These are phyloP conservation scores for Eulemur albifrons DNA, from an alignment of 2,797 vertebrate genomes.

Conservation along the genomic window DNA sequence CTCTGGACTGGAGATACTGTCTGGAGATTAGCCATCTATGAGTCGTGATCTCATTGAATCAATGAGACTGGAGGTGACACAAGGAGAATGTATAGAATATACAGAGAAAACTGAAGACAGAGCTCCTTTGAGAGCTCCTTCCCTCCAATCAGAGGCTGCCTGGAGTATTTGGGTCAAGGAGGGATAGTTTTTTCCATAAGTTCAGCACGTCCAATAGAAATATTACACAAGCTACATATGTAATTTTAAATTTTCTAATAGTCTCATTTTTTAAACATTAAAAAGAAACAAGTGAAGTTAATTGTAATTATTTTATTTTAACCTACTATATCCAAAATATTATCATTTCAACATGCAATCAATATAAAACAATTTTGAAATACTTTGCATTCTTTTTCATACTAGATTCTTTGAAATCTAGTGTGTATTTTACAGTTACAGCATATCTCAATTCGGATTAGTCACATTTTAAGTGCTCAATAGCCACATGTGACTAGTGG, in stretches of 20 bases:
- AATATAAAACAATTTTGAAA: background rate
- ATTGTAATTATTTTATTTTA: slow-evolving; percentile 36
- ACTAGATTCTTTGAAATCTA: background rate
- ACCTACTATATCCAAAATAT: background rate
- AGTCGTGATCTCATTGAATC: background rate
- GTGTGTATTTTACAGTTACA: background rate
- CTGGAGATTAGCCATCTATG: background rate
- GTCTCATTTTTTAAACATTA: background rate
- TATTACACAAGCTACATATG: background rate
- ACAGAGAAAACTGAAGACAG: background rate
- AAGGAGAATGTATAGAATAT: background rate
- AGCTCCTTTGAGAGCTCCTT: background rate
- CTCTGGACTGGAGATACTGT: background rate
- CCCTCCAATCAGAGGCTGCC: background rate
- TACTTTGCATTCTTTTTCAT: background rate
- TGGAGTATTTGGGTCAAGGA: background rate
- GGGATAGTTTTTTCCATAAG: background rate
- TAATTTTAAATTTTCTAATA: background rate
- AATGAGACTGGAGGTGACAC: background rate
- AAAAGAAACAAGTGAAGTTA: background rate
- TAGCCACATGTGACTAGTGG: background rate
- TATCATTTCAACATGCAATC: background rate
- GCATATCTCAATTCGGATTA: background rate
- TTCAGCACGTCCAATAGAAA: background rate
- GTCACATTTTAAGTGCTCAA: background rate